A percentile compares a stretch with the other conserved stretches of the same genome.
Conservation (phyloP, 2,797 vertebrate genomes). For the Phataginus tricuspis region DNA sequence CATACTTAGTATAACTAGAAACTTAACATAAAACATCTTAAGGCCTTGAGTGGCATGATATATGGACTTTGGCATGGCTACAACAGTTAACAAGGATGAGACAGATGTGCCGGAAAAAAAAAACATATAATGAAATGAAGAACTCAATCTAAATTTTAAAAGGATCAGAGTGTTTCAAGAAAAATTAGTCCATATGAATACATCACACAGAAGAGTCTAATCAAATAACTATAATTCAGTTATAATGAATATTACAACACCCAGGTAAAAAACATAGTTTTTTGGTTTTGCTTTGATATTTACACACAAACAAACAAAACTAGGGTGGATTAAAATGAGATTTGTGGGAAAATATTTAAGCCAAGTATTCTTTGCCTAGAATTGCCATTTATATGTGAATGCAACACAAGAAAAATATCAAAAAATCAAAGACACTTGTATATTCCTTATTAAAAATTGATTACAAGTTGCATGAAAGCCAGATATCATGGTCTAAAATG, state of each 20-base stretch:
- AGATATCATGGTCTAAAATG: neutral
- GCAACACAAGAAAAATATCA: neutral
- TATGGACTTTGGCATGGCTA: neutral
- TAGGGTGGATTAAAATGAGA: neutral
- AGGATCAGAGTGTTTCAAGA: neutral
- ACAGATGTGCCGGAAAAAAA: neutral
- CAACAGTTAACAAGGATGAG: neutral
- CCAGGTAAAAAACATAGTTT: neutral
- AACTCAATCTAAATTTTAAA: neutral
- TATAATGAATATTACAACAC: neutral
- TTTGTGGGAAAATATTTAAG: neutral
- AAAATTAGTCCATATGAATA: neutral
- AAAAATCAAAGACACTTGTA: neutral
- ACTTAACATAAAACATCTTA: neutral
- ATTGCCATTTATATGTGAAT: neutral
- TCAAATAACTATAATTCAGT: neutral
- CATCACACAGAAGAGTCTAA: neutral
- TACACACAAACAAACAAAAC: neutral
- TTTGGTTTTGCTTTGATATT: no score
- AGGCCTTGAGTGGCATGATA: neutral
- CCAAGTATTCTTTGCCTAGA: neutral
- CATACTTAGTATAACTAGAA: neutral
- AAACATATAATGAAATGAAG: neutral
- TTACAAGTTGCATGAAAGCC: neutral
- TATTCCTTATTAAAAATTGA: neutral